Conservation (phyloP, 1,140 invertebrate species). For the Papilio helenus region DNA sequence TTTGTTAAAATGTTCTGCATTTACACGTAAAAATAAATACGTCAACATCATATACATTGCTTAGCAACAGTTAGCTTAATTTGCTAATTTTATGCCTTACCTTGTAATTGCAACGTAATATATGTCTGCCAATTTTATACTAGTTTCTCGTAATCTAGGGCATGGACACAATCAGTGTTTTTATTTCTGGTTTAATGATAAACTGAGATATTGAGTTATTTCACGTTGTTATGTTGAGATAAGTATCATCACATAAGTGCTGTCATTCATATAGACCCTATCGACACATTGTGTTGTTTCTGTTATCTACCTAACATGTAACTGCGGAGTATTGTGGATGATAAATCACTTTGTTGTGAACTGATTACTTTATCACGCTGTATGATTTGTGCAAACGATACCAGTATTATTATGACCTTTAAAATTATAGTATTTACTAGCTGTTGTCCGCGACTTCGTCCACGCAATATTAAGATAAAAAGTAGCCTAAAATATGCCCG, state of each 20-base stretch:
- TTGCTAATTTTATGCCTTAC: neutral
- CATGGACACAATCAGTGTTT: neutral
- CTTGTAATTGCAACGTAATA: neutral
- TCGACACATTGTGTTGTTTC: conserved; percentile 7
- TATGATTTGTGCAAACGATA: conserved; percentile 5
- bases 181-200: neutral
- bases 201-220: neutral
- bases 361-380: neutral
- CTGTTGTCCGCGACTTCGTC: no score
- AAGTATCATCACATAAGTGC: neutral
- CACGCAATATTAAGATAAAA: no score
- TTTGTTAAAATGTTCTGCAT: no score
- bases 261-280: neutral
- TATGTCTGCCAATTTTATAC: neutral
- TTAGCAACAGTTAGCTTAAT: neutral
- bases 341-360: conserved; percentile 13
- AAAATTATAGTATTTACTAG: neutral
- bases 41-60: neutral
- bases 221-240: neutral
- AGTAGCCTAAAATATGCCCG: no score
- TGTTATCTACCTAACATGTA: conserved; percentile 6
- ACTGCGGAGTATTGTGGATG: conserved; percentile 7
- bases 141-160: neutral
- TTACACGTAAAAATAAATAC: neutral
- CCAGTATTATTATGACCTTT: neutral